These are phyloP conservation scores for Lepisosteus oculatus DNA, from an alignment of 2,113 vertebrate genomes.

Conservation along the genomic window DNA sequence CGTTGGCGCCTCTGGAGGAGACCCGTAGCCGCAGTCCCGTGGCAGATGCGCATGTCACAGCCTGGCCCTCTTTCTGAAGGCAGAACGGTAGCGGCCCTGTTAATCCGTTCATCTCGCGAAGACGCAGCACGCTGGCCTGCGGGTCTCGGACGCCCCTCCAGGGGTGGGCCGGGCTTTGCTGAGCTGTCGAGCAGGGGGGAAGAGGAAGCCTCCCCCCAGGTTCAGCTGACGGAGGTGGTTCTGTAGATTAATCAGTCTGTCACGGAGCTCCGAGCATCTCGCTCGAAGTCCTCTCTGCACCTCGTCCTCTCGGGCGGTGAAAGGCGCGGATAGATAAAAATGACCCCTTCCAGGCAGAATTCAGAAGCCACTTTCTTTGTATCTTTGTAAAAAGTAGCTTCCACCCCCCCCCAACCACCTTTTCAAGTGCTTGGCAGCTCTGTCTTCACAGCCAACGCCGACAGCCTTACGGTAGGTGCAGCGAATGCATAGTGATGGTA, in stretches of 20 bases:
- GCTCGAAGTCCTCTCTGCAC: conserved; percentile 30
- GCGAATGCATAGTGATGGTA: too few relatives aligned
- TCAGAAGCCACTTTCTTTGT: background rate
- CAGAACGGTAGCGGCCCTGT: conserved; percentile 19
- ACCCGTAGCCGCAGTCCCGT: background rate
- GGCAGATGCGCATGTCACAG: background rate
- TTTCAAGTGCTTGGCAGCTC: background rate
- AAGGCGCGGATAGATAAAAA: conserved; percentile 48
- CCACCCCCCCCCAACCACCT: too few relatives aligned
- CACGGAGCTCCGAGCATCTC: conserved; percentile 42
- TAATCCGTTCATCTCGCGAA: background rate
- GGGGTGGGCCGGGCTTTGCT: conserved; percentile 18
- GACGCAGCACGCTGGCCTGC: background rate
- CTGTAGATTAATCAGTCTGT: conserved; percentile 51
- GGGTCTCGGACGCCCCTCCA: conserved; percentile 9
- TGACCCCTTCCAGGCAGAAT: conserved; percentile 45
- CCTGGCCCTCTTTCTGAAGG: background rate
- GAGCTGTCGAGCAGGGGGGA: conserved; percentile 21
- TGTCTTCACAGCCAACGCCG: conserved; percentile 17
- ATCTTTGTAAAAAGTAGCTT: background rate
- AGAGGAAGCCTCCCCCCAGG: conserved; percentile 18
- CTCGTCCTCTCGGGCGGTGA: conserved; percentile 40
- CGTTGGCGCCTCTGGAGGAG: background rate
- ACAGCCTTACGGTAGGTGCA: background rate
- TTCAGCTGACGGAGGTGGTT: conserved; percentile 39